Base-by-base conservation (phyloP, 2,888 invertebrate genomes). In the Melangyna quadrimaculata region DNA sequence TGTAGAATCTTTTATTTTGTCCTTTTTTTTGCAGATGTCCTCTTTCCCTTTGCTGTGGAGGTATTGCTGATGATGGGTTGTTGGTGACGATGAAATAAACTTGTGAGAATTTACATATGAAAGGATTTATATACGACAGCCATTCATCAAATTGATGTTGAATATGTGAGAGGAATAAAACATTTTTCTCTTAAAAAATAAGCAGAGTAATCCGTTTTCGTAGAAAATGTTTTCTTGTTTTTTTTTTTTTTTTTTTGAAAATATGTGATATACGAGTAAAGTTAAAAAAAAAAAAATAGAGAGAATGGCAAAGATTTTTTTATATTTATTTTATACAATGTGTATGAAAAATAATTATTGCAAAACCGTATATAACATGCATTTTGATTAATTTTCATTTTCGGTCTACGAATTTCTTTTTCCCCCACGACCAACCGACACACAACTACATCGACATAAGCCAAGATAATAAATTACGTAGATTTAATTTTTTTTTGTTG, bases 131-230 rank as follows among this genome's bases (percentile, higher is more conserved):
- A 84, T 86, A 70, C 81, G 86, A 86, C 86, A 86, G 63, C 81
- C 81, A 86, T 86, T 81, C 86, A 86, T 86, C 86, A 86, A 86
- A 80, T 81, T 86, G 81, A 86, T 86, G 86, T 77, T 86, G 86
- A 81, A 72, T 86, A 81, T 86, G 86, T 86, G 81, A 73, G 63
- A 86, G 77, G 86, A 81, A 86, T 86, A 70, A 40, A 53, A 77
- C 19, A 27, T 72, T 73, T 22, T 37, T 53, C 51, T 69, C 24
- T 12, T 14, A 12, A 72, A 12, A 72, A 74, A 69, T 22, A 70
- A 45, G 17, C 40, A 75, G 24, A 61, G 78, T 78, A 81, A 81
- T 81, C 71, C 81, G 77, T 81, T 77, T 45, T 70, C 2, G 48
- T 43, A 29, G 63, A 75, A 63, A 71, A 40, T 81, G 71, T 57